Conservation (phyloP, 2,797 vertebrate species). For the Chelon labrosus region DNA sequence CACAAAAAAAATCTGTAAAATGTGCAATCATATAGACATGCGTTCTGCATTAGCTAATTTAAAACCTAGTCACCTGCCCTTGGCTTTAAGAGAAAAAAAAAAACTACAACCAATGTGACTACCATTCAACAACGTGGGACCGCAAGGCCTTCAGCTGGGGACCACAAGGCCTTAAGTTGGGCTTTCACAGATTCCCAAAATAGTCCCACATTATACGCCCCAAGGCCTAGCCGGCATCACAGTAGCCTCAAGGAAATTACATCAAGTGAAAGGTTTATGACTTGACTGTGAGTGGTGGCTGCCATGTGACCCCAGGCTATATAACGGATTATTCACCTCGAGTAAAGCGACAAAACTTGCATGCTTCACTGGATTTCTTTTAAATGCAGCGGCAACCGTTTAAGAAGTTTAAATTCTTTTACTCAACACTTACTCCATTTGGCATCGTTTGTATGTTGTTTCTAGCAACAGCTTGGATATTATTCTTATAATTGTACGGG, state of each 20-base stretch:
- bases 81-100: conserved; percentile 46
- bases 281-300: conserved; percentile 42
- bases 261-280: conserved; percentile 58
- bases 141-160: conserved; percentile 64
- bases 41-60: conserved; percentile 1
- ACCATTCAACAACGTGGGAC: conserved; percentile 54
- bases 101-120: conserved; percentile 39
- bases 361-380: neutral
- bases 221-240: conserved; percentile 67
- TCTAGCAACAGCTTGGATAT: neutral
- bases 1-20: conserved; percentile 5
- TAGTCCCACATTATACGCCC: conserved; percentile 70
- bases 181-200: conserved; percentile 79
- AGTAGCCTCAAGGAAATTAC: conserved; percentile 68
- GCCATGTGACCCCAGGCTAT: conserved; percentile 24
- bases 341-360: neutral
- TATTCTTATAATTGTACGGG: too few relatives aligned
- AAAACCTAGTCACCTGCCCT: conserved; percentile 71
- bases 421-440: neutral
- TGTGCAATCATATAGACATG: conserved; percentile 6
- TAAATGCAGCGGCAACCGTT: neutral
- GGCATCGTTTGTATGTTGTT: neutral
- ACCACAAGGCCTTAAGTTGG: conserved; percentile 71
- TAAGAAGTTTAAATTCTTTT: neutral
- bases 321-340: conserved; percentile 9